These are phyloP conservation scores for Zophobas atratus DNA, from an alignment of 1,140 invertebrate species.

Conservation along the genomic window DNA sequence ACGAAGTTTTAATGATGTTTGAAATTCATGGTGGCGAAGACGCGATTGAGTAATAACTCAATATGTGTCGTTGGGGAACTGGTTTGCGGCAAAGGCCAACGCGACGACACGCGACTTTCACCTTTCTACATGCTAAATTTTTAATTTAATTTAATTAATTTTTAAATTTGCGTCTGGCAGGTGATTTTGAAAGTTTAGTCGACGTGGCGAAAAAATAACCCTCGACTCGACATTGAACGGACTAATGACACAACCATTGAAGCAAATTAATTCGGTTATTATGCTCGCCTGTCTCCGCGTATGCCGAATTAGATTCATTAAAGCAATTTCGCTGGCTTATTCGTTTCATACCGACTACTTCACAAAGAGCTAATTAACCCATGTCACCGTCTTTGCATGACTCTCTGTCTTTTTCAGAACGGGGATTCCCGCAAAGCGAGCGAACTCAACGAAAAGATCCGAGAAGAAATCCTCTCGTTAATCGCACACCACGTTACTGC, in stretches of 20 bases:
- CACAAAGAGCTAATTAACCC: background rate
- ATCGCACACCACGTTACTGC: constrained; percentile 99
- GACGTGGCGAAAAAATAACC: background rate
- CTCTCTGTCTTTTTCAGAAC: constrained; percentile 69
- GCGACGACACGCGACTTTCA: too few relatives aligned
- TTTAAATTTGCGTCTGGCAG: too few relatives aligned
- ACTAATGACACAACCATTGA: too few relatives aligned
- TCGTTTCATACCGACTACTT: constrained; percentile 9
- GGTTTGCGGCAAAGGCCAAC: constrained; percentile 21
- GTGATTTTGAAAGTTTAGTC: too few relatives aligned
- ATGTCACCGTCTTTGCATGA: too few relatives aligned
- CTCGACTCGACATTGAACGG: background rate
- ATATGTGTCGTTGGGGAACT: too few relatives aligned
- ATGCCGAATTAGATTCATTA: constrained; percentile 18
- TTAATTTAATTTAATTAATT: too few relatives aligned
- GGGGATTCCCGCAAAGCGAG: constrained; percentile 74
- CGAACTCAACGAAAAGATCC: constrained; percentile 86
- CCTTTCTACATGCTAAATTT: too few relatives aligned
- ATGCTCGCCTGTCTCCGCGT: background rate
- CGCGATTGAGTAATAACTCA: background rate
- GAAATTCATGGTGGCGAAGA: constrained; percentile 2
- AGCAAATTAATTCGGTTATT: constrained; percentile 3
- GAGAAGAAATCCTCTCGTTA: constrained; percentile 97
- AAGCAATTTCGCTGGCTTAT: constrained; percentile 33
- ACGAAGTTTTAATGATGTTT: constrained; percentile 30